These are phyloP conservation scores for Dicranocentrus wangi DNA, from an alignment of 2,888 invertebrate genomes.

Conservation along the genomic window DNA sequence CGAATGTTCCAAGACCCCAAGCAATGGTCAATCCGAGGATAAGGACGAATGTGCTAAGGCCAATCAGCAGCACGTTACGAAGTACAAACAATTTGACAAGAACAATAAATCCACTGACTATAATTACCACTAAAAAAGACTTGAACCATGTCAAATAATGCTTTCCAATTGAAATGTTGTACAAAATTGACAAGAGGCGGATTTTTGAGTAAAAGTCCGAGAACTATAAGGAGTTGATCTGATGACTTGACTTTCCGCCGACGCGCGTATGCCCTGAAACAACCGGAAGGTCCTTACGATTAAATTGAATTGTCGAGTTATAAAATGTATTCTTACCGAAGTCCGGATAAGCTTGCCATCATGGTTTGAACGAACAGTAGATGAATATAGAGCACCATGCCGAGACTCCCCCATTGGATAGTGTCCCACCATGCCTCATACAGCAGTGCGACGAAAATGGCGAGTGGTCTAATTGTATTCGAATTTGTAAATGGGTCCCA, in stretches of 20 bases:
- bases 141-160: neutral
- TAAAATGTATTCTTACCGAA: neutral
- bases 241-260: neutral
- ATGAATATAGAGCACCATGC: neutral
- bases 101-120: neutral
- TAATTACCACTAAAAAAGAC: neutral
- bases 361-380: neutral
- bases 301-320: neutral
- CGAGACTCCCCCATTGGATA: neutral
- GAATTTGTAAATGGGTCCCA: neutral
- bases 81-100: neutral
- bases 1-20: neutral
- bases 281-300: neutral
- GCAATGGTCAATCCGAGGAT: neutral
- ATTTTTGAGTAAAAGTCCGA: neutral
- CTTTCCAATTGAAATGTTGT: neutral
- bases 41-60: neutral
- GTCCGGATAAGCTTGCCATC: neutral
- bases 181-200: neutral
- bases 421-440: neutral
- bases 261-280: neutral
- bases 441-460: neutral
- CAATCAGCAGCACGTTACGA: neutral
- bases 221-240: neutral
- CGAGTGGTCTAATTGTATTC: neutral